phyloP scores from a whole-genome alignment of 2,113 vertebrate species.

The Neogobius melanostomus region DNA sequence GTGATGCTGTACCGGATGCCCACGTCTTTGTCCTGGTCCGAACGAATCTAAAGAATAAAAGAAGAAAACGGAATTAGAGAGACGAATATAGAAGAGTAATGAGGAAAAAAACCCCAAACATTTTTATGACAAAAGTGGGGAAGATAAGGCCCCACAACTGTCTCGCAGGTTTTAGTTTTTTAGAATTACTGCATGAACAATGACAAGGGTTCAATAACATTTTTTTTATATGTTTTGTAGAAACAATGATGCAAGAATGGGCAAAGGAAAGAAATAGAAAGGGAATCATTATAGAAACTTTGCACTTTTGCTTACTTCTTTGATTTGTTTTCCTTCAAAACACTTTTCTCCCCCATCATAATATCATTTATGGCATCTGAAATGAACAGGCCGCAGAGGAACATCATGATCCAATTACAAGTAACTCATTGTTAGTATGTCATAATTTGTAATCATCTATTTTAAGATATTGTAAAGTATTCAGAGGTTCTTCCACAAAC shows the following conservation, averaged over 20 bases:
- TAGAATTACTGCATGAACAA: not conserved
- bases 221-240: not conserved
- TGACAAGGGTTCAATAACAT: not conserved
- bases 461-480: not conserved
- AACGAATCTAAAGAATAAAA: slow-evolving; percentile 86
- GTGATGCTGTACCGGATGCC: slow-evolving; percentile 98
- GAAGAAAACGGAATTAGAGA: slow-evolving; percentile 25
- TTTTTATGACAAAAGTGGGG: too few relatives aligned
- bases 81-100: not conserved
- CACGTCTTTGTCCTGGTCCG: slow-evolving; percentile 93
- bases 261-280: not conserved
- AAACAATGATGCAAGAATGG: not conserved
- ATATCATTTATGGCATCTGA: too few relatives aligned
- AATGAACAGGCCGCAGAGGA: too few relatives aligned
- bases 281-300: not conserved
- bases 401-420: too few relatives aligned
- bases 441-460: not conserved
- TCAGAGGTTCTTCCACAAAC: not conserved
- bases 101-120: too few relatives aligned
- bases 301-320: not conserved
- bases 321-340: not conserved
- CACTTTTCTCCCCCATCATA: too few relatives aligned
- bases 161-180: too few relatives aligned
- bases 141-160: too few relatives aligned
- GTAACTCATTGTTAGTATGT: too few relatives aligned